Conservation (phyloP, 2,888 invertebrate species). For the Erebia epiphron region DNA sequence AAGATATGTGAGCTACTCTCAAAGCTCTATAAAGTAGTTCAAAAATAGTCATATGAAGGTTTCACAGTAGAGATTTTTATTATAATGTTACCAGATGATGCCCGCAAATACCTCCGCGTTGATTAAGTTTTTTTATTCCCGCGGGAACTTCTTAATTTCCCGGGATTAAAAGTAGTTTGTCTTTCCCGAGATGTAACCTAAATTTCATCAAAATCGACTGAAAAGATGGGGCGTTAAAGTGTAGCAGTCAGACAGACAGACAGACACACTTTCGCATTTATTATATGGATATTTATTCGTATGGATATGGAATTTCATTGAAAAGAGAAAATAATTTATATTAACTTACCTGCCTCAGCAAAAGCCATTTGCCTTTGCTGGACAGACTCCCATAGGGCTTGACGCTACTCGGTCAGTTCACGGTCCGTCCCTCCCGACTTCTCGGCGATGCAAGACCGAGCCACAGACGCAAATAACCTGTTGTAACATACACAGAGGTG, state of each 20-base stretch:
- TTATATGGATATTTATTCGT: not conserved
- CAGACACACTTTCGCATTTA: not conserved
- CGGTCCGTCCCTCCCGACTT: slow-evolving; percentile 87
- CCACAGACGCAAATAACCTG: slow-evolving; percentile 97
- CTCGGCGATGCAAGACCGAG: slow-evolving; percentile 96
- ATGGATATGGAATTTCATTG: not conserved
- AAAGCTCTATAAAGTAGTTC: too few species aligned
- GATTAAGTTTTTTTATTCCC: too few species aligned
- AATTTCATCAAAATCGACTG: not conserved
- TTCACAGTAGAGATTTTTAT: too few species aligned
- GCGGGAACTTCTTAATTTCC: too few species aligned
- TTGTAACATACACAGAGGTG: not conserved
- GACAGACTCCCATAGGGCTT: slow-evolving; percentile 73
- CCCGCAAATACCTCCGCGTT: too few species aligned
- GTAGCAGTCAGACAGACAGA: too few species aligned
- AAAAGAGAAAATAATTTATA: not conserved
- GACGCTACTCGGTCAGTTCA: slow-evolving; percentile 86
- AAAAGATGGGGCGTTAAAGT: not conserved
- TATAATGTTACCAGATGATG: too few species aligned
- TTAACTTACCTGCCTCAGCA: slow-evolving; percentile 61
- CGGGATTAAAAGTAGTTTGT: too few species aligned
- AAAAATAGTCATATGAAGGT: too few species aligned
- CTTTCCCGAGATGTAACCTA: too few species aligned
- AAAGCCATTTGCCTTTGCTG: slow-evolving; percentile 60
- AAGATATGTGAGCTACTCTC: too few species aligned